A percentile compares a stretch with the other conserved stretches of the same genome.
phyloP scores from a whole-genome alignment of 2,113 vertebrate species.

The Nanger granti region DNA sequence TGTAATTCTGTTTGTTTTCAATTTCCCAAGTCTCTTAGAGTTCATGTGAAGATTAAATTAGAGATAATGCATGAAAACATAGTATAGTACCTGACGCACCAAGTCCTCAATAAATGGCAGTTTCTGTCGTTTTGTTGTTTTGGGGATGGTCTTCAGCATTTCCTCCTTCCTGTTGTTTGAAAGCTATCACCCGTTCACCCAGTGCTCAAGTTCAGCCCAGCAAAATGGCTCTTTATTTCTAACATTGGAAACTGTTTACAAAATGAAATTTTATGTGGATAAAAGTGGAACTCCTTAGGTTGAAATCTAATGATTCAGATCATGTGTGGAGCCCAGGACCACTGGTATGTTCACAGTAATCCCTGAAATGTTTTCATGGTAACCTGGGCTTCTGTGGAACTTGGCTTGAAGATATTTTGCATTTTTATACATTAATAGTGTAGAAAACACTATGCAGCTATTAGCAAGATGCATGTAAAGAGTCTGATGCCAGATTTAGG shows the following conservation, averaged over 20 bases:
- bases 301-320: not conserved
- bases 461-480: not conserved
- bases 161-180: not conserved
- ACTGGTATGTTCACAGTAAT: not conserved
- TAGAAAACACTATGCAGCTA: not conserved
- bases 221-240: constrained; percentile 16
- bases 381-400: not conserved
- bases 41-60: not conserved
- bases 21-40: not conserved
- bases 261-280: not conserved
- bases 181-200: not conserved
- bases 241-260: not conserved
- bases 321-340: not conserved
- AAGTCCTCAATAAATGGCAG: not conserved
- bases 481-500: not conserved
- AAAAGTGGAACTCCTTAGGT: not conserved
- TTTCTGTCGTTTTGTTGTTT: not conserved
- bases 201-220: not conserved
- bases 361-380: not conserved
- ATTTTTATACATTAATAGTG: not conserved
- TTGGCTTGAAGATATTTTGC: not conserved
- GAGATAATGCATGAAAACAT: not conserved
- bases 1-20: not conserved
- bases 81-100: not conserved
- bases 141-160: not conserved